Evolutionary conservation across 2,888 invertebrate species (phyloP), one percentile per base, ranked within the genome.

Genomic region (Metalampra italica): DNA sequence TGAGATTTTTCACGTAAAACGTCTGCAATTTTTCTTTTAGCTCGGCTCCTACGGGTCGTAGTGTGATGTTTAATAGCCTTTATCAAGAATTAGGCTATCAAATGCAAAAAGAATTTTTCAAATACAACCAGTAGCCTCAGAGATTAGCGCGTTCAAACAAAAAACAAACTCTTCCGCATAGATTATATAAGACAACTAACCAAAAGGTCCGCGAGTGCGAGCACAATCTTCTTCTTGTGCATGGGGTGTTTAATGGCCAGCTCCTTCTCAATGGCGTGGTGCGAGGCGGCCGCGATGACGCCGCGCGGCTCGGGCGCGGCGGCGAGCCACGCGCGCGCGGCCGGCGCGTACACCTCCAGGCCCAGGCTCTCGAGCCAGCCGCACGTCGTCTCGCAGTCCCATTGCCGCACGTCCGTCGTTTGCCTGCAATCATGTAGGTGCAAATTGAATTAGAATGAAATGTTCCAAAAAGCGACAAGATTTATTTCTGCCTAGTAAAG

Each of bases 171-270:
- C n/a, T n/a, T n/a, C n/a, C n/a, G n/a, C n/a, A n/a, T 22, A 22
- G 22, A 22, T 3, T 3, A 3, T 22, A 22, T 22, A 22, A 22
- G 22, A 5, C 5, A 22, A 61, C 71, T 70, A 36, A 90, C 90
- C 66, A 92, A 84, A 29, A 93, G 68, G 64, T 94, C 94, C 8
- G 92, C 91, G 8, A 94, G 78, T 0, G 93, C 94, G 51, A 98
- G 83, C 43, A 95, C 91, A 32, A 99, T 92, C 81, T 99, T 98
- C 90, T 99, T 99, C 56, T 95, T 92, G 71, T 99, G 98, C 64
- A 99, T 87, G 0, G 93, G 91, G 71, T 97, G 94, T 79, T 96
- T 96, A 41, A 97, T 91, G 46, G 92, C 94, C 9, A 97, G 83
- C 70, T 97, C 96, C 68, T 97, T 97, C 77, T 99, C 99, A 37